Base-by-base conservation (phyloP, 2,888 invertebrate genomes). In the Magallana nippona region DNA sequence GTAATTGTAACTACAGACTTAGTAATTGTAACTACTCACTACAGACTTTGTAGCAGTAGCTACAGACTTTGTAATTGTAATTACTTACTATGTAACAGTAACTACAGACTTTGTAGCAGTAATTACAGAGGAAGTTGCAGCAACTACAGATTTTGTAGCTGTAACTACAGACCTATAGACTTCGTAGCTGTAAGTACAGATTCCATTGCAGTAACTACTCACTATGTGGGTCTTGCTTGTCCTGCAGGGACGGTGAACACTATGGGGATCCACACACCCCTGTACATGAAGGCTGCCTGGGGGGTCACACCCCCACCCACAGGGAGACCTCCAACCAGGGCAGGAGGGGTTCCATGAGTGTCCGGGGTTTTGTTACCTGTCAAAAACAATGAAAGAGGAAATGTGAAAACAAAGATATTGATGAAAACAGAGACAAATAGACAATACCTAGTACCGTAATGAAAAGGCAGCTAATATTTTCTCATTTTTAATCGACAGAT, bases 191-290 rank as follows among this genome's bases (percentile, higher is more conserved):
- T 44, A 44, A 0, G 5, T 44, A 44, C 44, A 44, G 44, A 44
- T 44, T 44, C 44, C 5, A 15, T 19, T n/a, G 13, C 19, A 78
- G 5, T 5, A 13, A n/a, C 11, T 62, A 91, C 97, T 96, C 95
- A 98, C 98, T 98, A 98, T n/a, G 97, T 95, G 82, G 98, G 96
- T 95, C 98, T 98, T 10, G 98, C 96, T 91, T 97, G 96, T 13
- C 98, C 97, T 13, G 97, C 96, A 17, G 97, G 96, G 93, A 98
- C 97, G 1, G 96, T 97, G 83, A 97, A 96, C 78, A 98, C 97
- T 44, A 99, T 95, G 0, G 98, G 98, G 56, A 99, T 95, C 97
- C 98, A 98, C 84, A 98, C 96, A 1, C 98, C 98, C 87, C 98
- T 96, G 94, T 98, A 97, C 94, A 97, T 97, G 95, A 99, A 99